Percentiles rank a stretch among this genome's conserved stretches.
These are phyloP conservation scores for Kradibia gibbosae DNA, from an alignment of 1,140 invertebrate species.

Conservation along the genomic window DNA sequence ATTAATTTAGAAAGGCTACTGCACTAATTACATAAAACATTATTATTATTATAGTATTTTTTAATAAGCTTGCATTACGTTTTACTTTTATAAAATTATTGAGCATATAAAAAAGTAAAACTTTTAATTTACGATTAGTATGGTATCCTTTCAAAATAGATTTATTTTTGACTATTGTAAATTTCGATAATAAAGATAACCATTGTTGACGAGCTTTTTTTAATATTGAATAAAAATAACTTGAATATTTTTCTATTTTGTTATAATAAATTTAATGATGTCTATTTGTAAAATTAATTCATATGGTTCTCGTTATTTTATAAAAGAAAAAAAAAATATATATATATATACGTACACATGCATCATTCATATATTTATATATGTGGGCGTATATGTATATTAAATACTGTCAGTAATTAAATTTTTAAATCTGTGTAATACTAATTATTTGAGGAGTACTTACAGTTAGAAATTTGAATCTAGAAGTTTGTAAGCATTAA, in stretches of 20 bases:
- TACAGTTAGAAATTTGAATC: constrained; percentile 35
- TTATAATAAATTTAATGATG: constrained; percentile 39
- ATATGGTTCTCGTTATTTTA: constrained; percentile 46
- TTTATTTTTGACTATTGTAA: constrained; percentile 40
- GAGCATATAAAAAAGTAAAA: constrained; percentile 14
- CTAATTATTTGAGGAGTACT: constrained; percentile 31
- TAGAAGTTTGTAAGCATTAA: neutral
- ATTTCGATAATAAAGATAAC: constrained; percentile 22
- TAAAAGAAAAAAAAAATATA: constrained; percentile 36
- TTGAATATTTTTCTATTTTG: constrained; percentile 44
- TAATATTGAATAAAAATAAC: constrained; percentile 25
- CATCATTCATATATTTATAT: too few species aligned
- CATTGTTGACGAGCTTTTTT: constrained; percentile 38
- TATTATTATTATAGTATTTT: constrained; percentile 25
- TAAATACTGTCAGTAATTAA: constrained; percentile 33
- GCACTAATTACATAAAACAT: constrained; percentile 29
- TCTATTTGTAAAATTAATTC: constrained; percentile 36
- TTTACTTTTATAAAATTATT: constrained; percentile 17
- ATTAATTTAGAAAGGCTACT: constrained; percentile 43
- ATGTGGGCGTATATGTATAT: constrained; percentile 10
- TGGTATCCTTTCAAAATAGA: constrained; percentile 39
- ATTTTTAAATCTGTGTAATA: constrained; percentile 30
- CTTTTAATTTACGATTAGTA: constrained; percentile 34
- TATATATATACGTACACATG: constrained; percentile 8
- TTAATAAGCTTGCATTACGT: neutral